Conservation (phyloP, 2,113 vertebrate species). For the Prietella phreatophila region DNA sequence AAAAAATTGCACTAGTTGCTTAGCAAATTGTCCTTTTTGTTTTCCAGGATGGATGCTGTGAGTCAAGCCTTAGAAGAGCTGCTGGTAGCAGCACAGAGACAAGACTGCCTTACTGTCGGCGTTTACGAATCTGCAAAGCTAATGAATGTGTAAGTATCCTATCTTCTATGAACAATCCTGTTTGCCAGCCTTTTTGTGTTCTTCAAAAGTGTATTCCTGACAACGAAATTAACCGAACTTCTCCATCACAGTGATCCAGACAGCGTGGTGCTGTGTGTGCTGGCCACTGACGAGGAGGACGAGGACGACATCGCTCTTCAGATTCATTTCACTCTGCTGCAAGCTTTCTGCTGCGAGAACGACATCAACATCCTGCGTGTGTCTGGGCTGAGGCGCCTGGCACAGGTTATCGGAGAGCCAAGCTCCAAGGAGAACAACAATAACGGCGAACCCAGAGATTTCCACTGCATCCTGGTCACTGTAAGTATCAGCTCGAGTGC, state of each 20-base stretch:
- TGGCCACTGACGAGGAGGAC: conserved; percentile 84
- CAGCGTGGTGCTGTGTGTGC: conserved; percentile 86
- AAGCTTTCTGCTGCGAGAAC: conserved; percentile 89
- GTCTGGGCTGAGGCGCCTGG: conserved; percentile 80
- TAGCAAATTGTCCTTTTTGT: not conserved
- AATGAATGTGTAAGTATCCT: conserved; percentile 89
- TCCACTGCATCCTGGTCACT: conserved; percentile 91
- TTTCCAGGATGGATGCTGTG: conserved; percentile 83
- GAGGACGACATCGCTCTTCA: conserved; percentile 84
- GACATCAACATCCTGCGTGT: conserved; percentile 89
- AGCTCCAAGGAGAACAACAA: conserved; percentile 49
- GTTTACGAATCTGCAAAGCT: conserved; percentile 94
- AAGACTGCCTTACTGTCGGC: conserved; percentile 86
- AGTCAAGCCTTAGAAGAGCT: conserved; percentile 83
- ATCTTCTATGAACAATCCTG: not conserved
- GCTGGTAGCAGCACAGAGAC: conserved; percentile 82
- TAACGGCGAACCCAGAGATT: conserved; percentile 76
- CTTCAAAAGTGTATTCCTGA: not conserved
- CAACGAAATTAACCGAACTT: not conserved
- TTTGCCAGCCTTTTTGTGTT: not conserved
- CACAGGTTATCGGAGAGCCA: conserved; percentile 73
- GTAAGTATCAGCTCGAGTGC: conserved; percentile 66
- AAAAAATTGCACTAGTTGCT: conserved; percentile 6
- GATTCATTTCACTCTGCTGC: conserved; percentile 93
- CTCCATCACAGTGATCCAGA: conserved; percentile 80